Evolutionary conservation across 2,888 invertebrate species (phyloP), one percentile per base, ranked within the genome.

Genomic region (Choreutis nemorana): DNA sequence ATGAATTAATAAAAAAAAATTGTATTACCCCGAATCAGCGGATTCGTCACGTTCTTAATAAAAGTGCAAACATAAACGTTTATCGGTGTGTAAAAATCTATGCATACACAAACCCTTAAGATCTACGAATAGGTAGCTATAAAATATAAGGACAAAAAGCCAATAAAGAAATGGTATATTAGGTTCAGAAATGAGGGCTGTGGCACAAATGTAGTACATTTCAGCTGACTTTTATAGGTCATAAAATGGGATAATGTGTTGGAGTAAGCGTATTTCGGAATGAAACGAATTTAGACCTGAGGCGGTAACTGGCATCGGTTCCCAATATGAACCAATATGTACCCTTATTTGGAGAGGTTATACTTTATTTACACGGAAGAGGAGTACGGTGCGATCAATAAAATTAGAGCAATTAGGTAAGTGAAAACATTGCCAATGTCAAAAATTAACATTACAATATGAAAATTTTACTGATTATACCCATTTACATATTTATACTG

Each of bases 191-290:
- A 68, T 73, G 72, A 75, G 68, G 73, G 68, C 65, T 59, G 57
- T 33, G 50, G 65, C 65, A 61, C 71, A 77, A 78, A 73, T 64
- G 66, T 68, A 71, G 64, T 73, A 65, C 64, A 65, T 72, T 67
- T 49, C 50, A 51, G 44, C 58, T 68, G 75, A 77, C 77, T 73
- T 78, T 77, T 77, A 78, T 78, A 58, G 77, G 65, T 75, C 60
- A 72, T 78, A 77, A 78, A 78, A 61, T 55, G 63, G 71, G 65
- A 73, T 78, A 77, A 77, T 77, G 72, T 70, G 70, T 61, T 51
- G 64, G 67, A 55, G 67, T 66, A 63, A 68, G 66, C 70, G 70
- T 72, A 73, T 75, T 77, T 71, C 58, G 63, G 75, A 70, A 66
- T 66, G 58, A 68, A 68, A 73, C 75, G 71, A 71, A 77, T 77